Base-by-base conservation (phyloP, 2,888 invertebrate species). In the Eupsilia transversa region DNA sequence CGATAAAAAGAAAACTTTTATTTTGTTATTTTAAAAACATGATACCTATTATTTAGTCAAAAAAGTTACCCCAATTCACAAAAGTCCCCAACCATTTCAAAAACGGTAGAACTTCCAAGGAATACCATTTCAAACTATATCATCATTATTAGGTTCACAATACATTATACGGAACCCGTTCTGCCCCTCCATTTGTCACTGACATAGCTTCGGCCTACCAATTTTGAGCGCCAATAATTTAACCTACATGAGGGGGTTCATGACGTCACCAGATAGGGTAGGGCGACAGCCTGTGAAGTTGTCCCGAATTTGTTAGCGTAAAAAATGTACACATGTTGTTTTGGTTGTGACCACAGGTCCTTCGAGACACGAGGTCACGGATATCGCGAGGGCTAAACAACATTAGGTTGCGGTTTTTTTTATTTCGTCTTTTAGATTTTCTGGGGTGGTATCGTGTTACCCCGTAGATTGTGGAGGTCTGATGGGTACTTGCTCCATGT, bases 201-300 rank as follows among this genome's bases (percentile, higher is more conserved):
- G 85, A 82, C 87, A 82, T 72, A 74, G 76, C 61, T 64, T 74
- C 66, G 73, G 83, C 82, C 85, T 77, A 85, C 83, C 86, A 89
- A 89, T 89, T 88, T 88, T 89, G 86, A 89, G 80, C 85, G 85
- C 79, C 82, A 85, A 87, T 88, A 87, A 88, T 86, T 89, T 85
- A 86, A 77, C 83, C 65, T 78, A 74, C 67, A 78, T 64, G 69
- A 75, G 66, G 79, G 76, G 61, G 77, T 56, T 78, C 30, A 74
- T 82, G 81, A 80, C 80, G 80, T 83, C 83, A 84, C 60, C 66
- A 71, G 69, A 74, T 76, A 74, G 78, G 80, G 61, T 67, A 52
- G 67, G 23, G 63, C 70, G 54, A 75, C 68, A 57, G 70, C 43
- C 74, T 74, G 74, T 59, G 66, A 72, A 80, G 68, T 35, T 74